Percentiles rank a stretch among this genome's conserved stretches.
Conservation (phyloP, 2,888 invertebrate species). For the Acronicta leporina region DNA sequence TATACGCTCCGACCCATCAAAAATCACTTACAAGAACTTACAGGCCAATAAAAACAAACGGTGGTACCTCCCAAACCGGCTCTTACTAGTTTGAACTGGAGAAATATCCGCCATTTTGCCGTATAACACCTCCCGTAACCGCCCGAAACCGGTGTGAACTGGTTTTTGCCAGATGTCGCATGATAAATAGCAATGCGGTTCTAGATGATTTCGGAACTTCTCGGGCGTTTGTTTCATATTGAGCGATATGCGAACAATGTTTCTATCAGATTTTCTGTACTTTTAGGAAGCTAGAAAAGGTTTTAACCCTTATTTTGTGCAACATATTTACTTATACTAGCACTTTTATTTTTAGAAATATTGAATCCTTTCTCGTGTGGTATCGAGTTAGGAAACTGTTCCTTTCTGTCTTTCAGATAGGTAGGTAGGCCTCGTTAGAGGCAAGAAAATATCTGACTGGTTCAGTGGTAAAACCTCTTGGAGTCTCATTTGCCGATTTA, state of each 20-base stretch:
- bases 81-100: conserved; percentile 59
- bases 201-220: conserved; percentile 71
- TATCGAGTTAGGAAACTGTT: too few relatives aligned
- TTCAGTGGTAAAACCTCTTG: too few relatives aligned
- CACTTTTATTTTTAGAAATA: too few relatives aligned
- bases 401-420: too few relatives aligned
- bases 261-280: conserved; percentile 9
- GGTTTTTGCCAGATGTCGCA: conserved; percentile 75
- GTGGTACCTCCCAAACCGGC: conserved; percentile 47
- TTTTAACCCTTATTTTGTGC: too few relatives aligned
- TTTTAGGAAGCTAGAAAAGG: neutral
- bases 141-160: conserved; percentile 71
- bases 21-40: conserved; percentile 67
- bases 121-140: conserved; percentile 62
- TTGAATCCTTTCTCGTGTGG: too few relatives aligned
- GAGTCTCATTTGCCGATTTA: too few relatives aligned
- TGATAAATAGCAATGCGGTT: conserved; percentile 80
- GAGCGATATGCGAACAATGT: conserved; percentile 38
- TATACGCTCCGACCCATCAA: conserved; percentile 54
- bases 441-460: too few relatives aligned
- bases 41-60: conserved; percentile 68
- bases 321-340: too few relatives aligned
- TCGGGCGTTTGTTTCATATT: conserved; percentile 45
- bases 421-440: too few relatives aligned
- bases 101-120: conserved; percentile 60